A percentile compares a stretch with the other conserved stretches of the same genome.
phyloP scores from a whole-genome alignment of 1,140 invertebrate genomes.

The Melitaea cinxia region DNA sequence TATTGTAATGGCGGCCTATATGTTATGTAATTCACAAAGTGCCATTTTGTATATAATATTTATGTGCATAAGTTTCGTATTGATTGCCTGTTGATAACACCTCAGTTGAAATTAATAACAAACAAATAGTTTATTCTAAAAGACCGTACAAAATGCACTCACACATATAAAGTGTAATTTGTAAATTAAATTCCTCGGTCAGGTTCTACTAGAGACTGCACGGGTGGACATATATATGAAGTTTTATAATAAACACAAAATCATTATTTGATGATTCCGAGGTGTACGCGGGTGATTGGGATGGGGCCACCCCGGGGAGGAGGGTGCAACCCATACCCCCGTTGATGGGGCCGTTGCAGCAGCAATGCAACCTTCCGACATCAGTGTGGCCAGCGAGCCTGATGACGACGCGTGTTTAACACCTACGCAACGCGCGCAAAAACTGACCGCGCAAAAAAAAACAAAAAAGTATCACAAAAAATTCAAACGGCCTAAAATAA shows the following conservation, averaged over 20 bases:
- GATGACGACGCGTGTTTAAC: slow-evolving; percentile 73
- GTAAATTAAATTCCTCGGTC: slow-evolving; percentile 59
- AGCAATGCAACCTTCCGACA: slow-evolving; percentile 65
- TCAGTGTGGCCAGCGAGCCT: slow-evolving; percentile 78
- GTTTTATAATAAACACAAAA: slow-evolving; percentile 80
- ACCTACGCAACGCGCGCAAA: slow-evolving; percentile 76
- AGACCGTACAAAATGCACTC: slow-evolving; percentile 45
- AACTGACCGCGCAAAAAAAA: slow-evolving; percentile 59
- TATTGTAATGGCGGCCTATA: slow-evolving; percentile 31
- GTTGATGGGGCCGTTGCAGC: slow-evolving; percentile 59
- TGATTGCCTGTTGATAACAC: slow-evolving; percentile 59
- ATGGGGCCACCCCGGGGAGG: slow-evolving; percentile 51
- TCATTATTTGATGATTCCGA: slow-evolving; percentile 81
- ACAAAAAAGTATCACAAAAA: slow-evolving; percentile 47
- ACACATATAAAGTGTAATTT: slow-evolving; percentile 45
- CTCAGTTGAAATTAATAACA: slow-evolving; percentile 65
- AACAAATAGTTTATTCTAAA: slow-evolving; percentile 72
- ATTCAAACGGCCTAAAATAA: slow-evolving; percentile 71
- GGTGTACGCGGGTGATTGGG: slow-evolving; percentile 69
- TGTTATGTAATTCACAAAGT: slow-evolving; percentile 31
- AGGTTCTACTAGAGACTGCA: slow-evolving; percentile 43
- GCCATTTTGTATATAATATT: slow-evolving; percentile 41
- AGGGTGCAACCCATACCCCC: slow-evolving; percentile 57
- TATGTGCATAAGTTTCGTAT: slow-evolving; percentile 52
- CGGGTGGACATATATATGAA: slow-evolving; percentile 43